A percentile compares a stretch with the other conserved stretches of the same genome.
These are phyloP conservation scores for Natrix natrix DNA, from an alignment of 2,797 vertebrate genomes.

Conservation along the genomic window DNA sequence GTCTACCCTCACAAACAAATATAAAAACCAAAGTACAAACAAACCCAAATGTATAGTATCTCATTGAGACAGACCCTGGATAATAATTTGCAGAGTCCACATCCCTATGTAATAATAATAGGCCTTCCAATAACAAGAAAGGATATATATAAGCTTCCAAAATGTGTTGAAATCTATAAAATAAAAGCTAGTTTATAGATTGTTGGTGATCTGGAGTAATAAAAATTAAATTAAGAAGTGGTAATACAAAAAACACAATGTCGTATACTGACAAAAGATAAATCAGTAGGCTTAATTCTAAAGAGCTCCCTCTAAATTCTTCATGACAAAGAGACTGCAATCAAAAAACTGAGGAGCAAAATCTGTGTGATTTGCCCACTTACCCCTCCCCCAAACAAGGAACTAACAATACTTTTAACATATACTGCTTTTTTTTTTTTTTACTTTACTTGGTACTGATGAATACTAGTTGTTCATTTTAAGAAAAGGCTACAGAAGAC, in stretches of 20 bases:
- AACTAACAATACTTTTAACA: not conserved
- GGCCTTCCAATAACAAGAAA: not conserved
- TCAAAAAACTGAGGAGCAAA: not conserved
- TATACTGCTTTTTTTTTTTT: not conserved
- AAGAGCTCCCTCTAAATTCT: not conserved
- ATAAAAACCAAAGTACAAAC: not conserved
- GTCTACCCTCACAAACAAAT: not conserved
- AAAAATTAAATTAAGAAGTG: not conserved
- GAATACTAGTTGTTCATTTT: not conserved
- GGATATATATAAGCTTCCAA: not conserved
- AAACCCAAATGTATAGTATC: not conserved
- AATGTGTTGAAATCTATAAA: not conserved
- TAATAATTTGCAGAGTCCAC: not conserved
- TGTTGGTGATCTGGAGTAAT: not conserved
- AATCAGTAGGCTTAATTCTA: not conserved
- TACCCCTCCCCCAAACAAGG: not conserved
- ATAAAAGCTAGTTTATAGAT: not conserved
- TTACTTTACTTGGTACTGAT: not conserved
- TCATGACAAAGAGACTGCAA: not conserved
- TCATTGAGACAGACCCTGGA: not conserved
- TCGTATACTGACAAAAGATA: not conserved
- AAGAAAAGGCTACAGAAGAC: not conserved
- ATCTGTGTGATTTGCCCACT: not conserved
- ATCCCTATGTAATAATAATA: not conserved
- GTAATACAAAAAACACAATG: not conserved